Percentiles rank a stretch among this genome's conserved stretches.
These are phyloP conservation scores for Apoda limacodes DNA, from an alignment of 2,888 invertebrate species.

Conservation along the genomic window DNA sequence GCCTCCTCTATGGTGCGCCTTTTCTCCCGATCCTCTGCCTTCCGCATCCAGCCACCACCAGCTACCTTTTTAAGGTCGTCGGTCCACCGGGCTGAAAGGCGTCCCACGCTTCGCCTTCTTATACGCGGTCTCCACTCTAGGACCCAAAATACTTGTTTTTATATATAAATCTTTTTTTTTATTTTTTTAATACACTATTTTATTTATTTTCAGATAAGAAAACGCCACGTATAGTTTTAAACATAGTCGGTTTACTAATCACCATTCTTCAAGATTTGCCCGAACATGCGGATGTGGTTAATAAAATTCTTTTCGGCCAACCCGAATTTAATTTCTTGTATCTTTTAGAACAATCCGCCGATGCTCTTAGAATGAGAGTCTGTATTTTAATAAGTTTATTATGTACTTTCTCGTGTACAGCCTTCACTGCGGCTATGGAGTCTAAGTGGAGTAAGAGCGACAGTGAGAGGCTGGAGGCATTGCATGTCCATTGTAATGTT, in stretches of 20 bases:
- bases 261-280: constrained; percentile 80
- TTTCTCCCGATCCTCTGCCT: no score
- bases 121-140: no score
- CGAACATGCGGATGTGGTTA: constrained; percentile 81
- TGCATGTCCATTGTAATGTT: constrained; percentile 73
- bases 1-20: no score
- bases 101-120: no score
- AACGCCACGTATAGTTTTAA: constrained; percentile 73
- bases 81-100: no score
- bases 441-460: constrained; percentile 72
- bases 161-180: background rate
- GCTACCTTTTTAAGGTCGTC: no score
- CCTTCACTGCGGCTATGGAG: constrained; percentile 67
- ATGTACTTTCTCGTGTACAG: constrained; percentile 75
- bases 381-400: constrained; percentile 79
- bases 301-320: constrained; percentile 74
- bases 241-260: constrained; percentile 79
- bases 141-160: background rate
- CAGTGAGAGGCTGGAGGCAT: constrained; percentile 68
- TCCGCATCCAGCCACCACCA: no score
- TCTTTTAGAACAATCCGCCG: constrained; percentile 69
- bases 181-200: background rate
- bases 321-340: constrained; percentile 58
- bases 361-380: constrained; percentile 71
- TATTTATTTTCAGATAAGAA: constrained; percentile 52